Evolutionary conservation across 2,888 invertebrate genomes (phyloP), one percentile per base, ranked within the genome.

Genomic region (Drosophila meridionalis): DNA sequence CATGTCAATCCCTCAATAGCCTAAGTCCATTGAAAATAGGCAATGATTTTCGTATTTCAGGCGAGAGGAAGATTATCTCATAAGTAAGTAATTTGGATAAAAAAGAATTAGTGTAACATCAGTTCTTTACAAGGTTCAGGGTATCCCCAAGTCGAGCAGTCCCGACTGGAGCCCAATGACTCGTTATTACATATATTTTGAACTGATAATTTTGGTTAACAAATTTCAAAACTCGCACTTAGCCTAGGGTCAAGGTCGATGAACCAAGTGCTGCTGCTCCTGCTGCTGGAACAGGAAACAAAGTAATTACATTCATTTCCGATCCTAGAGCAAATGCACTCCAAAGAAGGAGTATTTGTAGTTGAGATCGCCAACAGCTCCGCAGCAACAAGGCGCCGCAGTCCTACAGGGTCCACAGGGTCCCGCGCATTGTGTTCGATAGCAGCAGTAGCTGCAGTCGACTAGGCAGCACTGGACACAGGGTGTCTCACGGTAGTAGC

Each of bases 391-490:
- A 4, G 76, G 53, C 0, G 68, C 47, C 1, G 34, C 59, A 2
- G 80, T 78, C 5, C 28, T 34, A 63, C 78, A 78, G 2, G 80
- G 78, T 1, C 80, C 76, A 28, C 67, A 69, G 11, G 79, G 72
- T n/a, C 74, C 65, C 36, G 52, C 67, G 43, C 83, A 87, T 11
- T 12, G n/a, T 3, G 87, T 75, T 36, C 57, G 53, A 45, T 73
- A 80, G 45, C 83, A 83, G 43, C 69, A 59, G 38, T 83, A 83
- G 34, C 85, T 83, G 53, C 85, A 87, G 36, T 83, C 87, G 50
- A 87, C 52, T 0, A 83, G 73, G 58, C 83, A 83, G 67, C 87
- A 83, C 55, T 82, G 82, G 4, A 84, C 85, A 59, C 83, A 83
- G 40, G 83, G 73, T 14, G 87, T 75, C 3, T 59, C 67, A 12